These are phyloP conservation scores for Rousettus leschenaultii DNA, from an alignment of 2,113 vertebrate species.

Conservation along the genomic window DNA sequence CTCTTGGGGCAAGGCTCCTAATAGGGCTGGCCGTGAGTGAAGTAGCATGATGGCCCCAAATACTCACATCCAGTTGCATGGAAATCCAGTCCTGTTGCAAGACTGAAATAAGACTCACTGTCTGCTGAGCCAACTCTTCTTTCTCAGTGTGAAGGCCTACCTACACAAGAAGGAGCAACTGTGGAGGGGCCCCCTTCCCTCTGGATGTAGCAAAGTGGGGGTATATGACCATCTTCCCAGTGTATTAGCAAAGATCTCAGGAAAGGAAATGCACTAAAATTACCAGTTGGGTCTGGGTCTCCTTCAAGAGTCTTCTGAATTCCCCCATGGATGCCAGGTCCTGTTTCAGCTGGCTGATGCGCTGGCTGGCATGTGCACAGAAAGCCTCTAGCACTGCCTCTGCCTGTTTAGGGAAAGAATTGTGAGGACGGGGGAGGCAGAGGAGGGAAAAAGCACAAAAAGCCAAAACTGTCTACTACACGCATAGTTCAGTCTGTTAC, in stretches of 20 bases:
- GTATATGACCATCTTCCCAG: neutral
- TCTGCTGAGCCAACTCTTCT: constrained; percentile 56
- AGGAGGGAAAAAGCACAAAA: constrained; percentile 31
- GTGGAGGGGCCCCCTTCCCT: neutral
- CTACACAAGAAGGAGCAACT: constrained; percentile 26
- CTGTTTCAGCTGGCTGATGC: constrained; percentile 82
- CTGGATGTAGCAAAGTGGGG: neutral
- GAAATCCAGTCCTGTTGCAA: constrained; percentile 81
- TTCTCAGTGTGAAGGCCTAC: constrained; percentile 51
- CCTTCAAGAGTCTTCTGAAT: constrained; percentile 81
- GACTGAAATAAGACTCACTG: constrained; percentile 64
- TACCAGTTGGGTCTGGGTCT: constrained; percentile 86
- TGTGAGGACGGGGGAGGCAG: neutral
- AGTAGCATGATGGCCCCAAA: neutral
- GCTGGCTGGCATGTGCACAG: constrained; percentile 78
- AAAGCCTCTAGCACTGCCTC: constrained; percentile 84
- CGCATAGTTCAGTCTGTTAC: neutral
- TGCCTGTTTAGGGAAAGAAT: constrained; percentile 74
- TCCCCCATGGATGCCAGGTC: constrained; percentile 81
- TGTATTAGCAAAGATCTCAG: neutral
- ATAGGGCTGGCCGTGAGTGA: neutral
- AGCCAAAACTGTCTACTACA: neutral
- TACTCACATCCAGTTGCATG: constrained; percentile 82
- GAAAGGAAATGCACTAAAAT: constrained; percentile 1
- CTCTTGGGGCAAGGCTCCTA: neutral